phyloP scores from a whole-genome alignment of 2,113 vertebrate species.

The Hassar affinis region DNA sequence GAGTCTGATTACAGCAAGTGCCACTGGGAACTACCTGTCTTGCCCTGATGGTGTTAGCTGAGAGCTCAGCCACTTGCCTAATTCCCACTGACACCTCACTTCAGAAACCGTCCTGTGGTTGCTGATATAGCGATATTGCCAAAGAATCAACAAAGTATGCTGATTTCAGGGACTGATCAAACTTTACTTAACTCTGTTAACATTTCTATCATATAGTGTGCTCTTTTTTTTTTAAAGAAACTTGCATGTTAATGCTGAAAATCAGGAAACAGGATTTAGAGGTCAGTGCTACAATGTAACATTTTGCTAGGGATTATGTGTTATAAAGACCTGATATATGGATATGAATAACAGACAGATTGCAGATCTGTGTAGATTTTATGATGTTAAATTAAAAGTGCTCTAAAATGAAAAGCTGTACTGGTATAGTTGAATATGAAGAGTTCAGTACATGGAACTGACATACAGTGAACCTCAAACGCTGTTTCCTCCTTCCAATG shows the following conservation, averaged over 20 bases:
- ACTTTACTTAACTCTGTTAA: conserved; percentile 22
- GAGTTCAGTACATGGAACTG: too few relatives aligned
- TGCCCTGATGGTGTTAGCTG: conserved; percentile 72
- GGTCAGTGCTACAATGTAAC: neutral
- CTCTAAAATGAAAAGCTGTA: too few relatives aligned
- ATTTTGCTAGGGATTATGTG: neutral
- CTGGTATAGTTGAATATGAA: too few relatives aligned
- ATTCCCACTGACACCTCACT: conserved; percentile 96
- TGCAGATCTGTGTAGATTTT: neutral
- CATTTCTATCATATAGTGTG: neutral
- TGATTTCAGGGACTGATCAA: conserved; percentile 49
- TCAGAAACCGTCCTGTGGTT: conserved; percentile 81
- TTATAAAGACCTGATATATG: neutral
- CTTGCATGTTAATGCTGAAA: neutral
- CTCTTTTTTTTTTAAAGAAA: neutral
- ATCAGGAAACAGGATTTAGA: neutral
- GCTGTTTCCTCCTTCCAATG: too few relatives aligned
- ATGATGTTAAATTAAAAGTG: neutral
- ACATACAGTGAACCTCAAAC: too few relatives aligned
- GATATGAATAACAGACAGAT: neutral
- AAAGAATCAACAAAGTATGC: conserved; percentile 7
- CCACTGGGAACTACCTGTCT: conserved; percentile 78
- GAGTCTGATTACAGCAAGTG: conserved; percentile 82
- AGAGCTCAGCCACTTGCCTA: conserved; percentile 76
- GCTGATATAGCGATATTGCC: conserved; percentile 52